These are phyloP conservation scores for Nemopilema nomurai DNA, from an alignment of 30 jellyfish, hydroid and myxozoan genomes.

Conservation along the genomic window DNA sequence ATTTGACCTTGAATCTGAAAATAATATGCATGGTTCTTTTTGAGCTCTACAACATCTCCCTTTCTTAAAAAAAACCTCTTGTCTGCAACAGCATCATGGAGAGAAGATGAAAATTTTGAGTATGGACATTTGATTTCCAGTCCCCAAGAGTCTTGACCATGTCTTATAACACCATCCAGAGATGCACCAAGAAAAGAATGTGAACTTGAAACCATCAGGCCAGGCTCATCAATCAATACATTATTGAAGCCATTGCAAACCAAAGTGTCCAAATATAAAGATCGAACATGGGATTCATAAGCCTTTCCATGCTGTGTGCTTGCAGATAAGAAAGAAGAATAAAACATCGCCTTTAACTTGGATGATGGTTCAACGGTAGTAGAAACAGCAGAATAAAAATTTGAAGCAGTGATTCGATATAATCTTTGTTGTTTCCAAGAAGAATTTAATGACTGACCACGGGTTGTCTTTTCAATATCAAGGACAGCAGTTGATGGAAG, in stretches of 20 bases:
- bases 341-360: conserved; percentile 41
- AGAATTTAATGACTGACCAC: conserved; percentile 39
- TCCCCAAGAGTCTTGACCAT: conserved; percentile 3
- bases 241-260: background rate
- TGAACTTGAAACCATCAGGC: conserved; percentile 4
- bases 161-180: background rate
- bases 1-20: background rate
- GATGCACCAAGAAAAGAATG: conserved; percentile 16
- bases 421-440: conserved; percentile 34
- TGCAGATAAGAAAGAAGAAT: conserved; percentile 14
- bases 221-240: conserved; percentile 1
- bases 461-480: conserved; percentile 14
- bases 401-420: conserved; percentile 55
- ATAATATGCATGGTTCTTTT: background rate
- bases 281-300: conserved; percentile 5
- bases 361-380: conserved; percentile 63
- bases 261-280: conserved; percentile 13
- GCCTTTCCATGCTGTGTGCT: conserved; percentile 28
- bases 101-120: background rate
- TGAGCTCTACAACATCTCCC: background rate
- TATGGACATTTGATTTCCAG: background rate
- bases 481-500: background rate
- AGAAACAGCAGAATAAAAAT: conserved; percentile 33
- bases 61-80: background rate
- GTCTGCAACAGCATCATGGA: background rate